Conservation (phyloP, 2,113 vertebrate species). For the Bos indicus region DNA sequence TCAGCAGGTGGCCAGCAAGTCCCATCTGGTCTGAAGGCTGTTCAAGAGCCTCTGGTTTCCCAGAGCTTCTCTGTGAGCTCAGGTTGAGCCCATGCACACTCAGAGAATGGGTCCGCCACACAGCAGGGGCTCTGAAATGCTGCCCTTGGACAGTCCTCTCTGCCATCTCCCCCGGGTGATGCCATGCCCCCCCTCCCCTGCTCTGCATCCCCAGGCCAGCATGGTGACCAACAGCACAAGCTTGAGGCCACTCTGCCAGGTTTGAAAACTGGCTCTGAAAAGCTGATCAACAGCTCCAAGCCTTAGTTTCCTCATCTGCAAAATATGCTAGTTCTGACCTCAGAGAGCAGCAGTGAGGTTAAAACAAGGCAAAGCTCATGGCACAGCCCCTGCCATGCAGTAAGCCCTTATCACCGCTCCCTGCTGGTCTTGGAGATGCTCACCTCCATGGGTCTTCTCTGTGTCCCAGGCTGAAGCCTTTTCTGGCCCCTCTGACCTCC, state of each 20-base stretch:
- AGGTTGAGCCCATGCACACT: background rate
- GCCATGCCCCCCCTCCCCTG: background rate
- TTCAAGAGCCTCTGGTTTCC: background rate
- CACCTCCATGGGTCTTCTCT: background rate
- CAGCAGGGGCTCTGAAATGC: background rate
- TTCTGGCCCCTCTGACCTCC: background rate
- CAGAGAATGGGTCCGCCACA: background rate
- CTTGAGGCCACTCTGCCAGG: background rate
- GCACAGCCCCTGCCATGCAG: background rate
- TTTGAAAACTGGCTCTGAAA: background rate
- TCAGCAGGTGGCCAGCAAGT: background rate
- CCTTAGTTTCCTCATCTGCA: background rate
- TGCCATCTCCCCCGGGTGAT: no score
- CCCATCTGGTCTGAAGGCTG: background rate
- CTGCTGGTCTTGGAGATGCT: background rate
- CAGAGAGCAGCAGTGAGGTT: background rate
- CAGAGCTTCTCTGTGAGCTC: background rate
- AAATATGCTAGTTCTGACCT: background rate
- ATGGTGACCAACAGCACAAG: background rate
- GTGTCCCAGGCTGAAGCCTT: background rate
- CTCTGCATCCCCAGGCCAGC: accelerated
- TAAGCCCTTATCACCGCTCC: accelerated
- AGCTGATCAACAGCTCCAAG: background rate
- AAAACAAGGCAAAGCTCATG: no score
- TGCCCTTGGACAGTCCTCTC: background rate